Evolutionary conservation across 2,888 invertebrate genomes (phyloP).

Genomic region (Coelinius sp.): DNA sequence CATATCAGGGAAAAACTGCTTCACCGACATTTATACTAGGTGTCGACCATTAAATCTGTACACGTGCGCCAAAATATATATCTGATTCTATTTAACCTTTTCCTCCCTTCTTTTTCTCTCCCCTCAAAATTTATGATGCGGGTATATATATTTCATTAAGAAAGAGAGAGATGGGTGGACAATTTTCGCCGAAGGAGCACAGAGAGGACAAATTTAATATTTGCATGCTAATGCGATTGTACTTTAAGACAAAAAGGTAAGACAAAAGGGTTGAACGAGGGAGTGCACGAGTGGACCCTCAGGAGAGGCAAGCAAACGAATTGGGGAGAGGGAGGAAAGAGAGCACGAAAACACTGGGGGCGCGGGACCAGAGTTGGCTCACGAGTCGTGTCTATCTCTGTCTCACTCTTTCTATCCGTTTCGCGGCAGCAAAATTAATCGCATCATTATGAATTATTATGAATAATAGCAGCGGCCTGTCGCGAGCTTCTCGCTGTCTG

Average conservation of each 20-base stretch:
- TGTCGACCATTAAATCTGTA: conserved; percentile 42
- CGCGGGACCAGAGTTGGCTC: neutral
- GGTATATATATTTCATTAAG: conserved; percentile 14
- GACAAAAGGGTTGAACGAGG: conserved; percentile 39
- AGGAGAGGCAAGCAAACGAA: conserved; percentile 35
- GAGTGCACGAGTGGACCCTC: conserved; percentile 16
- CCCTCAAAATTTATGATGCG: conserved; percentile 25
- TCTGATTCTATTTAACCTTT: conserved; percentile 53
- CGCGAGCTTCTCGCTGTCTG: conserved; percentile 57
- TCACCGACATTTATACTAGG: conserved; percentile 47
- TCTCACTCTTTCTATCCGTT: conserved; percentile 19
- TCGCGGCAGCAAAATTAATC: conserved; percentile 58
- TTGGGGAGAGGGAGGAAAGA: conserved; percentile 32
- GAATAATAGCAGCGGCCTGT: conserved; percentile 61
- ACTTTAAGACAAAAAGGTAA: conserved; percentile 41
- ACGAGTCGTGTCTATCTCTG: conserved; percentile 29
- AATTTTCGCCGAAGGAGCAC: conserved; percentile 5
- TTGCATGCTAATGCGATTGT: conserved; percentile 62
- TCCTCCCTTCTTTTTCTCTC: conserved; percentile 15
- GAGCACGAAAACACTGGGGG: conserved; percentile 39
- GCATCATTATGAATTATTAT: conserved; percentile 55
- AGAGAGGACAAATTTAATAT: conserved; percentile 57
- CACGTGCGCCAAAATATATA: conserved; percentile 54
- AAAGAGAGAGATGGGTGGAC: neutral
- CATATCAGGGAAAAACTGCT: conserved; percentile 62